A percentile compares a stretch with the other conserved stretches of the same genome.
These are phyloP conservation scores for Amphipyra tragopoginis DNA, from an alignment of 2,888 invertebrate species.

Conservation along the genomic window DNA sequence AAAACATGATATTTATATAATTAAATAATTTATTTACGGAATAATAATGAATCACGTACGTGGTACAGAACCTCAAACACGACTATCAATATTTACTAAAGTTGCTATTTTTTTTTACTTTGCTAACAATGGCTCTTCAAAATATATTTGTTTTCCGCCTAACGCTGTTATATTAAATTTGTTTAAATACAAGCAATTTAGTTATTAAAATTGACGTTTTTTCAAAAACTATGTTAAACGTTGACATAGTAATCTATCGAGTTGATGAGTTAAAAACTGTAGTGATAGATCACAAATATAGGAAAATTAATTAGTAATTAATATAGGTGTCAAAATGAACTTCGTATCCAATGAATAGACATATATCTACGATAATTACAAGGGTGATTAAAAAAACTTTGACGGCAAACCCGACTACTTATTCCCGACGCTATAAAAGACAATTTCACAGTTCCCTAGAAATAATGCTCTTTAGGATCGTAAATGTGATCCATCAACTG, in stretches of 20 bases:
- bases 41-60: slow-evolving; percentile 6
- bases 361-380: slow-evolving; percentile 33
- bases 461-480: slow-evolving; percentile 73
- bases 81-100: slow-evolving; percentile 9
- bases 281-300: slow-evolving; percentile 1
- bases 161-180: slow-evolving; percentile 42
- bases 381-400: slow-evolving; percentile 30
- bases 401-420: slow-evolving; percentile 17
- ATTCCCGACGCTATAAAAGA: slow-evolving; percentile 57
- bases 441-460: slow-evolving; percentile 85
- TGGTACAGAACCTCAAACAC: slow-evolving; percentile 33
- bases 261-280: slow-evolving; percentile 5
- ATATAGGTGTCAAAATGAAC: slow-evolving; percentile 8
- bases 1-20: slow-evolving; percentile 1
- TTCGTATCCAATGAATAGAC: slow-evolving; percentile 14
- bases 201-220: slow-evolving; percentile 44
- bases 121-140: slow-evolving; percentile 40
- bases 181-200: slow-evolving; percentile 43
- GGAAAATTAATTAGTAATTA: slow-evolving; percentile 9
- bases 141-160: slow-evolving; percentile 33
- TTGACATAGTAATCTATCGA: slow-evolving; percentile 19
- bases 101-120: slow-evolving; percentile 27
- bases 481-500: slow-evolving; percentile 82
- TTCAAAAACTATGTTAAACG: slow-evolving; percentile 19
- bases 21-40: slow-evolving; percentile 10